Percentiles rank a stretch among this genome's conserved stretches.
phyloP scores from a whole-genome alignment of 1,140 invertebrate species.

The Calycopis cecrops region DNA sequence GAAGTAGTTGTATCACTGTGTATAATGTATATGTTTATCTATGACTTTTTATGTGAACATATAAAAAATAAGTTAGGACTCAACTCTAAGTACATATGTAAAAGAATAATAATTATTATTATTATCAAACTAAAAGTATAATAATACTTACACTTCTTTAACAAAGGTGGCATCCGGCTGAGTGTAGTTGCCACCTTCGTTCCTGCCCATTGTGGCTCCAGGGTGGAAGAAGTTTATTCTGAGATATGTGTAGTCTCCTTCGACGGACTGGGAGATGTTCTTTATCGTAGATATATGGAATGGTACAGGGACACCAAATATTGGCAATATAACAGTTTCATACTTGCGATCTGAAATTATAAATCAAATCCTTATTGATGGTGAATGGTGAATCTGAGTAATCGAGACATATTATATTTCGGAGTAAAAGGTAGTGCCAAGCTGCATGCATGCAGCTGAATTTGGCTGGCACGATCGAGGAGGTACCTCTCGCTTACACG shows the following conservation, averaged over 20 bases:
- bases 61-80: no score
- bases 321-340: constrained; percentile 97
- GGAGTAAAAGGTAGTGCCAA: no score
- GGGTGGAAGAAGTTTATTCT: constrained; percentile 99
- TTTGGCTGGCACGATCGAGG: no score
- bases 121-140: neutral
- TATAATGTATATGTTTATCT: no score
- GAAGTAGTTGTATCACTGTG: no score
- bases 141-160: constrained; percentile 93
- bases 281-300: constrained; percentile 99
- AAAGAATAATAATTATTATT: no score
- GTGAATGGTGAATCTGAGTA: no score
- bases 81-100: no score
- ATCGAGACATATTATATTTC: no score
- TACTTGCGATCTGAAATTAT: constrained; percentile 92
- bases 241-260: constrained; percentile 99
- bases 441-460: no score
- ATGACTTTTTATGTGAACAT: no score
- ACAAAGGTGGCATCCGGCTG: constrained; percentile 97
- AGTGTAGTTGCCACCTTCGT: constrained; percentile 91
- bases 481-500: no score
- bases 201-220: constrained; percentile 94
- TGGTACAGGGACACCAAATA: constrained; percentile 96
- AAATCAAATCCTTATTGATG: constrained; percentile 19
- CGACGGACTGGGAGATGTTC: constrained; percentile 98